phyloP scores from a whole-genome alignment of 2,113 vertebrate genomes.

The Tachuris rubrigastra region DNA sequence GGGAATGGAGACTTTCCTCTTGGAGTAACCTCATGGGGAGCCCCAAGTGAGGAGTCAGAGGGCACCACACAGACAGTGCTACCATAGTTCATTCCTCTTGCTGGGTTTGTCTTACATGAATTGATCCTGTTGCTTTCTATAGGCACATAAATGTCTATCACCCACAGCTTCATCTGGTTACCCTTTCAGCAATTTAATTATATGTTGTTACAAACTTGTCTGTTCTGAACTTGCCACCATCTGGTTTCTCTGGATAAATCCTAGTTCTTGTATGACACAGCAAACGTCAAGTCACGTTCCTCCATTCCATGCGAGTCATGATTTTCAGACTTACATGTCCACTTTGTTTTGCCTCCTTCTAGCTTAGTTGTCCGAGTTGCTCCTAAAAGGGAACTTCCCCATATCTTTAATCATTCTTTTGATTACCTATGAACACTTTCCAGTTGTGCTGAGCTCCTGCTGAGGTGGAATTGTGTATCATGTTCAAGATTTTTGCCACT shows the following conservation, averaged over 20 bases:
- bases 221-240: background rate
- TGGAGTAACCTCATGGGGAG: background rate
- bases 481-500: background rate
- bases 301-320: background rate
- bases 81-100: rapidly evolving
- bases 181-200: background rate
- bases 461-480: background rate
- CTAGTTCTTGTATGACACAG: background rate
- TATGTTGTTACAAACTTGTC: background rate
- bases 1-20: background rate
- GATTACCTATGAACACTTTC: background rate
- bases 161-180: background rate
- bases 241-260: background rate
- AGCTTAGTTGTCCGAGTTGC: background rate
- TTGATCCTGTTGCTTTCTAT: background rate
- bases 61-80: background rate
- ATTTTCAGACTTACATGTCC: background rate
- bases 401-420: background rate
- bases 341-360: background rate
- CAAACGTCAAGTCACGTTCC: background rate
- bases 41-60: background rate
- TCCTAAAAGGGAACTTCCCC: background rate
- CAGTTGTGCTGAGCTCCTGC: background rate
- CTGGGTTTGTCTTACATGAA: background rate
- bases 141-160: rapidly evolving